A percentile compares a stretch with the other conserved stretches of the same genome.
Evolutionary conservation across 2,888 invertebrate species (phyloP).

Genomic region (Phrixothrix hirtus): DNA sequence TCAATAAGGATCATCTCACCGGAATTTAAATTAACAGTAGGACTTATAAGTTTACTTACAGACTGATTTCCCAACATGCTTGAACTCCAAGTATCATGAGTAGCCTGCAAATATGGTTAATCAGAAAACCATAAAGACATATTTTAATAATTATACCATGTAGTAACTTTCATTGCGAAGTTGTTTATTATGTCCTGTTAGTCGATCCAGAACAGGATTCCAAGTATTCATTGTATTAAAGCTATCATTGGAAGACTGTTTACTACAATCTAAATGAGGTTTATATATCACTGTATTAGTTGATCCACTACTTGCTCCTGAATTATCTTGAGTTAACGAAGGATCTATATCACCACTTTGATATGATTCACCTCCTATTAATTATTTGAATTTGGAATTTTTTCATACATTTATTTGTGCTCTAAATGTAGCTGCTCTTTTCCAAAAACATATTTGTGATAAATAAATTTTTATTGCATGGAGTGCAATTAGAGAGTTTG

Average conservation of each 20-base stretch:
- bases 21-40: constrained; percentile 56
- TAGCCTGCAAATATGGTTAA: constrained; percentile 54
- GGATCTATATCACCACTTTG: constrained; percentile 44
- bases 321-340: constrained; percentile 51
- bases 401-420: neutral
- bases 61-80: constrained; percentile 54
- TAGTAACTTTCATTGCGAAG: constrained; percentile 92
- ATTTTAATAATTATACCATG: constrained; percentile 67
- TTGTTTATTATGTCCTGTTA: constrained; percentile 66
- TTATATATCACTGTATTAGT: constrained; percentile 60
- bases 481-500: no score
- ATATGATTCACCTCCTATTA: constrained; percentile 22
- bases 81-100: constrained; percentile 62
- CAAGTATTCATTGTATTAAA: constrained; percentile 68
- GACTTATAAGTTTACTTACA: constrained; percentile 56
- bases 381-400: neutral
- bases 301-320: constrained; percentile 58
- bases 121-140: constrained; percentile 15
- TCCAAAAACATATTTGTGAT: no score
- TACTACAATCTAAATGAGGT: constrained; percentile 42
- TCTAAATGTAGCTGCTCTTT: no score
- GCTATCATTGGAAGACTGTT: constrained; percentile 57
- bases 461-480: no score
- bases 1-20: constrained; percentile 61
- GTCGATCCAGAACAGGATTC: constrained; percentile 88